These are phyloP conservation scores for Aporrectodea caliginosa DNA, from an alignment of 1,140 invertebrate species.

Conservation along the genomic window DNA sequence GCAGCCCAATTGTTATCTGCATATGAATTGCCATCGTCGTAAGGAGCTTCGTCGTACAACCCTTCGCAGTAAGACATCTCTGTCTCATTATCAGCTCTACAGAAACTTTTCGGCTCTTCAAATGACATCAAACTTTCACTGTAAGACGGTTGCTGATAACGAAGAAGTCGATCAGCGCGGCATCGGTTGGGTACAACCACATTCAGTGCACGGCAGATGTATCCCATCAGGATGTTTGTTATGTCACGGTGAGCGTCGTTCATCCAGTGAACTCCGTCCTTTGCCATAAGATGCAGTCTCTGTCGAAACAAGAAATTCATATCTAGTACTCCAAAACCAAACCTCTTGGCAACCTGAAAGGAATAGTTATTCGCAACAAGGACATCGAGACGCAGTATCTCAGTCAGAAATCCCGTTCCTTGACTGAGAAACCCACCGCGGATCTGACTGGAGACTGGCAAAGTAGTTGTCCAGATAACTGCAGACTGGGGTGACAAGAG, in stretches of 20 bases:
- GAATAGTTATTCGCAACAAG: slow-evolving; percentile 8
- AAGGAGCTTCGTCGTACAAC: too few species aligned
- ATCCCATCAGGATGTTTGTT: neutral
- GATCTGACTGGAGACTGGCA: neutral
- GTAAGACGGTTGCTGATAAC: too few species aligned
- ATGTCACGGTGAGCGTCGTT: neutral
- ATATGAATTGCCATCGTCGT: too few species aligned
- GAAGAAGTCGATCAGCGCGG: neutral
- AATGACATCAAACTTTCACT: too few species aligned
- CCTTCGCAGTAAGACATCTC: too few species aligned
- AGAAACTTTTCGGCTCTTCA: too few species aligned
- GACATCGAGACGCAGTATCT: slow-evolving; percentile 7
- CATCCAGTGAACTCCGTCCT: slow-evolving; percentile 11
- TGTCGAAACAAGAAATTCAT: neutral
- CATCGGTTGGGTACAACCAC: neutral
- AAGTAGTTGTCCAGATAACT: slow-evolving; percentile 1
- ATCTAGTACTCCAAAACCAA: slow-evolving; percentile 6
- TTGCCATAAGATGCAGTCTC: neutral
- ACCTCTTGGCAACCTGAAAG: neutral
- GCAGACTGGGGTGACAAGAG: neutral
- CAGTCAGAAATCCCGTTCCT: neutral
- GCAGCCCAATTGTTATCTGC: too few species aligned
- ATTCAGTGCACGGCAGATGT: neutral
- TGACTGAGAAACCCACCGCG: neutral
- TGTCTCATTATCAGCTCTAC: too few species aligned